Evolutionary conservation across 1,140 invertebrate species (phyloP).

Genomic region (Drosophila yakuba): DNA sequence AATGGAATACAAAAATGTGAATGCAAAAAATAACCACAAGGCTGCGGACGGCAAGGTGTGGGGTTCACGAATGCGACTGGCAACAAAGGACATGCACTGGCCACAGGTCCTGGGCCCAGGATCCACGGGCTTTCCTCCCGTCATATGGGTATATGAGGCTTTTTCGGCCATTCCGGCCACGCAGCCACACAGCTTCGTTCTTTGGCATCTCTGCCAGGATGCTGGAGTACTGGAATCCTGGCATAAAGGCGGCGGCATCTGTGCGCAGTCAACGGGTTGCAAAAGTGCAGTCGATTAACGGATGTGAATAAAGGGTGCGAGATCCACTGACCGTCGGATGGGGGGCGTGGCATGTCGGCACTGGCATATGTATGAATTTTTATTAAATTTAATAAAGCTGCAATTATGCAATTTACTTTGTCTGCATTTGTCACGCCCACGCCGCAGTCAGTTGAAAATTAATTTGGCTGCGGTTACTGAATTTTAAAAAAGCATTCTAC

Average conservation of each 20-base stretch:
- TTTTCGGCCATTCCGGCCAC: too few relatives aligned
- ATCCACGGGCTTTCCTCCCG: too few relatives aligned
- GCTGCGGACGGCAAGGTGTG: not conserved
- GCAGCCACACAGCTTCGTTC: too few relatives aligned
- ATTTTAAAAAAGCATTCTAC: not conserved
- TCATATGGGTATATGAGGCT: too few relatives aligned
- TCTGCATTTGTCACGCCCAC: constrained; percentile 65
- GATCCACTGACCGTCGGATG: constrained; percentile 16
- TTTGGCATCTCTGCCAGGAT: not conserved
- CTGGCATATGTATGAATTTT: constrained; percentile 59
- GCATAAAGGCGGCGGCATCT: constrained; percentile 21
- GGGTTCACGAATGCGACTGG: constrained; percentile 47
- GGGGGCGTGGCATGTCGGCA: constrained; percentile 51
- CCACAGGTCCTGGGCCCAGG: constrained; percentile 7
- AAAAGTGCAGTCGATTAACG: constrained; percentile 81
- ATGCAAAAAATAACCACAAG: constrained; percentile 24
- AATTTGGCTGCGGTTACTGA: constrained; percentile 67
- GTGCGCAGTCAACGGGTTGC: constrained; percentile 67
- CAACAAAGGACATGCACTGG: constrained; percentile 54
- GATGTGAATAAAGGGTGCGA: constrained; percentile 42
- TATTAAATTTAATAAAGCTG: constrained; percentile 81
- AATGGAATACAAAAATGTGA: constrained; percentile 55
- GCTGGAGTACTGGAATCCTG: not conserved
- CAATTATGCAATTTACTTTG: constrained; percentile 67
- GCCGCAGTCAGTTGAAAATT: constrained; percentile 51